These are phyloP conservation scores for Tribolium madens DNA, from an alignment of 1,140 invertebrate species.

Conservation along the genomic window DNA sequence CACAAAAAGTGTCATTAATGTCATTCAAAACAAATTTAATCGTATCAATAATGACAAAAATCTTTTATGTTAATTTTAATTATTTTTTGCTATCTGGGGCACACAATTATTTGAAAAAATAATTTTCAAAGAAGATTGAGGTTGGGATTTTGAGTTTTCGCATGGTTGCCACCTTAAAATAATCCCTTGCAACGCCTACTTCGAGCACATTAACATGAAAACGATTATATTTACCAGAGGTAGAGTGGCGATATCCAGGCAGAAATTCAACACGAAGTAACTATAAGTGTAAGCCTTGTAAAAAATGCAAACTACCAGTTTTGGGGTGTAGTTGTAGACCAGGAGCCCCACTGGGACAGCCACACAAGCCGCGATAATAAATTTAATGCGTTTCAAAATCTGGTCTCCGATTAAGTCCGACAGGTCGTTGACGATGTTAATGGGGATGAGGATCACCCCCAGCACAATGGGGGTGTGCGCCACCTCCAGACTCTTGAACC, in stretches of 20 bases:
- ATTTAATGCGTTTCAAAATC: constrained; percentile 72
- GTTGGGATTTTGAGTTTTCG: too few relatives aligned
- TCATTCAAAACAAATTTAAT: too few relatives aligned
- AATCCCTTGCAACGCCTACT: too few relatives aligned
- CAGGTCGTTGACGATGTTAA: constrained; percentile 77
- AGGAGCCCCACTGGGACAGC: constrained; percentile 66
- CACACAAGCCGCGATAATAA: constrained; percentile 66
- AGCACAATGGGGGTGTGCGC: constrained; percentile 74
- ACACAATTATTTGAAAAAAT: too few relatives aligned
- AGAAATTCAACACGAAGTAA: constrained; percentile 55
- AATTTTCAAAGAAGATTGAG: too few relatives aligned
- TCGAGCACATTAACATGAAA: too few relatives aligned
- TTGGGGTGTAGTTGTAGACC: constrained; percentile 68
- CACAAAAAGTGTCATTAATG: too few relatives aligned
- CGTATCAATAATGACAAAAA: too few relatives aligned
- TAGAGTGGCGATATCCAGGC: constrained; percentile 57
- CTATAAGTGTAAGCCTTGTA: constrained; percentile 63
- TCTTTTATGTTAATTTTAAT: too few relatives aligned
- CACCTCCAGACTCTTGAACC: constrained; percentile 76
- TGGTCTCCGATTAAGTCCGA: constrained; percentile 79
- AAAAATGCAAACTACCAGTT: constrained; percentile 67
- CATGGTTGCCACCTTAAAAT: too few relatives aligned
- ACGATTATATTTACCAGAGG: too few relatives aligned
- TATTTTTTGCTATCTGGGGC: too few relatives aligned
- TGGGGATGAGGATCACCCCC: constrained; percentile 79